Evolutionary conservation across 2,888 invertebrate genomes (phyloP), one percentile per base, ranked within the genome.

Genomic region (Atethmia centrago): DNA sequence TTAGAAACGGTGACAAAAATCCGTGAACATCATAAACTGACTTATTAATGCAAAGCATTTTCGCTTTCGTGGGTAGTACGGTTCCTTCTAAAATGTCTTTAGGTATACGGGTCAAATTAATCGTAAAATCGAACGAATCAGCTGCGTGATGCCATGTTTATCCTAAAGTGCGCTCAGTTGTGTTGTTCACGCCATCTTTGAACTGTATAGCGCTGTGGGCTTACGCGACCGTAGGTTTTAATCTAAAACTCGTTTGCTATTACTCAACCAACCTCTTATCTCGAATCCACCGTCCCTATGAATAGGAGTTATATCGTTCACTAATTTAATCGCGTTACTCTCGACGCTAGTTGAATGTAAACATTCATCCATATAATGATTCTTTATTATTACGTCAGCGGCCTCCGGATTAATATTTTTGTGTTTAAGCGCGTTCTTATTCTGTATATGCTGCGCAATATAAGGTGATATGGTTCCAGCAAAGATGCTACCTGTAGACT

Each of bases 251-350:
- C 31, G 31, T 61, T 61, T 40, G 31, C 31, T 40, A 40, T 61
- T 61, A 42, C 61, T 61, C 3, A 42, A 58, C 58, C 58, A 58
- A 58, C 58, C 12, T 58, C 58, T 58, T 12, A 58, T 58, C 12
- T 58, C 58, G 2, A 61, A 61, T 45, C 61, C 61, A 16, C 42
- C 61, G 14, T 61, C 25, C 19, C 14, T 45, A 61, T 61, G 61
- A 25, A 45, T 62, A 8, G n/a, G 19, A 0, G 16, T 62, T 42
- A 62, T 62, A n/a, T 62, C 42, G 36, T 62, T n/a, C 21, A 61
- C 61, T 7, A 62, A 62, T 62, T 10, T 62, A 62, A 25, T 28
- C n/a, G 61, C 61, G 25, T 62, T 62, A n/a, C 19, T 42, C 9
- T 42, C 25, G 10, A 45, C 61, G 25, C 7, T 42, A 31, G 42